Percentiles rank a stretch among this genome's conserved stretches.
These are phyloP conservation scores for Cylloceria caligata DNA, from an alignment of 2,888 invertebrate species.

Conservation along the genomic window DNA sequence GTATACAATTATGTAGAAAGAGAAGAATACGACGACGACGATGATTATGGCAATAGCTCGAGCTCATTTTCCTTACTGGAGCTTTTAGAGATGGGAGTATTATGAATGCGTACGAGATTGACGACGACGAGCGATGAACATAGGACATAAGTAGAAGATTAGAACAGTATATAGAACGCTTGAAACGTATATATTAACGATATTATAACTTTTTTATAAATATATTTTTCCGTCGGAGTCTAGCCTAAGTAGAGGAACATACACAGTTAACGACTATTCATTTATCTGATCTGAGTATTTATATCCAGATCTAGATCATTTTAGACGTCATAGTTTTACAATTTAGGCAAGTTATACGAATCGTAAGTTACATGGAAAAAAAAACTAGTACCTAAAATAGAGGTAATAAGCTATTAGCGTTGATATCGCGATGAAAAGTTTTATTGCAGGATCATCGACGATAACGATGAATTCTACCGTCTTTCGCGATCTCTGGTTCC, in stretches of 20 bases:
- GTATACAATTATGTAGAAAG: constrained; percentile 41
- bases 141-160: constrained; percentile 79
- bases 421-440: constrained; percentile 60
- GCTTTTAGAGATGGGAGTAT: constrained; percentile 68
- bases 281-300: constrained; percentile 74
- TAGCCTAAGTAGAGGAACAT: constrained; percentile 83
- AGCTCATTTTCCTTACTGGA: constrained; percentile 55
- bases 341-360: constrained; percentile 75
- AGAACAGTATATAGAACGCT: constrained; percentile 82
- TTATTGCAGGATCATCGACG: constrained; percentile 41
- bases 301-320: constrained; percentile 78
- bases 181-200: constrained; percentile 82
- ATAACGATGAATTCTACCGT: constrained; percentile 3
- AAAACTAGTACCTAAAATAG: constrained; percentile 70
- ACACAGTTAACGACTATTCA: constrained; percentile 82
- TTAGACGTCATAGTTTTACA: constrained; percentile 83
- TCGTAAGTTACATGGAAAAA: constrained; percentile 67
- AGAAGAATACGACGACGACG: constrained; percentile 44
- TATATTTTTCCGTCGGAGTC: constrained; percentile 85
- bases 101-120: constrained; percentile 73
- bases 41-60: constrained; percentile 45
- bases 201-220: constrained; percentile 84
- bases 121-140: constrained; percentile 74
- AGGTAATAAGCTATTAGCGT: constrained; percentile 64
- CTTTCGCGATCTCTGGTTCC: constrained; percentile 11